Evolutionary conservation across 2,888 invertebrate species (phyloP), one percentile per base, ranked within the genome.

Genomic region (Metellina segmentata): DNA sequence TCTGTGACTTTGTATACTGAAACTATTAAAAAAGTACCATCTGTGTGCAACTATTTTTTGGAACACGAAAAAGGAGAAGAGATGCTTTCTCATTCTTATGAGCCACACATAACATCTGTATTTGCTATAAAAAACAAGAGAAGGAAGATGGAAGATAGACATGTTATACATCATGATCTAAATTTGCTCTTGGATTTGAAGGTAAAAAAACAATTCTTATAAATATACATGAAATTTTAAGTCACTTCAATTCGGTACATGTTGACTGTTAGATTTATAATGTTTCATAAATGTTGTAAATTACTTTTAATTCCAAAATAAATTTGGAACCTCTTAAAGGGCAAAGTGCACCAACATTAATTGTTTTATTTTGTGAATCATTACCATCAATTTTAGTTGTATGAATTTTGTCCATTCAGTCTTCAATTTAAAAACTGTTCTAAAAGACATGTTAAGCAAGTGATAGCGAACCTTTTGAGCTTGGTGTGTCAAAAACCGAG

Each of bases 131-230:
- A 97, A 95, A 98, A 99, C 95, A 96, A 96, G 69, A 96, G 98
- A 87, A 96, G 98, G 90, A 97, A 96, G 94, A 98, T 99, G 98
- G 99, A 99, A 95, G 99, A 99, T 95, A 96, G 98, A 81, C 97
- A 98, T 94, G 96, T 98, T 6, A 96, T 97, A 94, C 96, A 98
- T 92, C 97, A 97, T 82, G 97, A 98, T 94, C 96, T 98, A 94
- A 97, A 98, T 95, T 96, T 96, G 34, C 96, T 98, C 93, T 98
- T 98, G 95, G 97, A 96, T 94, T 96, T 97, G 94, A 96, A 97
- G 96, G 97, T 97, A 94, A 94, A 61, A 34, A 34, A n/a, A n/a
- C n/a, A n/a, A n/a, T n/a, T 77, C 19, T 85, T 53, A 48, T 77
- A 13, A 49, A 34, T 34, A 4, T 34, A 49, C n/a, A 0, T 6